Conservation (phyloP, 2,113 vertebrate genomes). For the Brevimyrus niger region DNA sequence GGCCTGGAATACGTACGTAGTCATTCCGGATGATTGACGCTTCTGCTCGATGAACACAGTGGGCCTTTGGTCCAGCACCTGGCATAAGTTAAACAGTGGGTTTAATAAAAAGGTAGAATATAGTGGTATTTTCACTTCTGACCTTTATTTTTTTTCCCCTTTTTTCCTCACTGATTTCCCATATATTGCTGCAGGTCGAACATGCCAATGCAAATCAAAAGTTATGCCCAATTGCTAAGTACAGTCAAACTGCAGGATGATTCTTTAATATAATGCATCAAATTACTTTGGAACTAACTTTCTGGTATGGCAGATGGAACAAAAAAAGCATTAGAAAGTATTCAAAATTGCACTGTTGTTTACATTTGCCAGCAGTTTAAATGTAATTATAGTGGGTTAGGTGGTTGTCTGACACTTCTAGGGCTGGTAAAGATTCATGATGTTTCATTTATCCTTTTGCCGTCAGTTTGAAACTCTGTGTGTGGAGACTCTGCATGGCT, state of each 20-base stretch:
- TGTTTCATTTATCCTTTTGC: not conserved
- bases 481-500: not conserved
- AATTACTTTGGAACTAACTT: not conserved
- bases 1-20: not conserved
- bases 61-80: not conserved
- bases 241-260: not conserved
- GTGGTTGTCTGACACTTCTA: not conserved
- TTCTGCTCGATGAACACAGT: not conserved
- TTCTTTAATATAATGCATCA: not conserved
- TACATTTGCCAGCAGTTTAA: not conserved
- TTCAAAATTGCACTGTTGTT: not conserved
- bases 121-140: not conserved
- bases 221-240: not conserved
- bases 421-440: not conserved
- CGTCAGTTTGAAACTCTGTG: not conserved
- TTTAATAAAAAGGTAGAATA: not conserved
- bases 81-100: not conserved
- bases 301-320: not conserved
- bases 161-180: not conserved
- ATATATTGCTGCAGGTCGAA: not conserved
- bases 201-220: not conserved
- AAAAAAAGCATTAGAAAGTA: not conserved
- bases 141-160: not conserved
- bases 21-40: not conserved
- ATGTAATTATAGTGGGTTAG: not conserved